Base-by-base conservation (phyloP, 1,140 invertebrate genomes). In the Pseudomyrmex gracilis region DNA sequence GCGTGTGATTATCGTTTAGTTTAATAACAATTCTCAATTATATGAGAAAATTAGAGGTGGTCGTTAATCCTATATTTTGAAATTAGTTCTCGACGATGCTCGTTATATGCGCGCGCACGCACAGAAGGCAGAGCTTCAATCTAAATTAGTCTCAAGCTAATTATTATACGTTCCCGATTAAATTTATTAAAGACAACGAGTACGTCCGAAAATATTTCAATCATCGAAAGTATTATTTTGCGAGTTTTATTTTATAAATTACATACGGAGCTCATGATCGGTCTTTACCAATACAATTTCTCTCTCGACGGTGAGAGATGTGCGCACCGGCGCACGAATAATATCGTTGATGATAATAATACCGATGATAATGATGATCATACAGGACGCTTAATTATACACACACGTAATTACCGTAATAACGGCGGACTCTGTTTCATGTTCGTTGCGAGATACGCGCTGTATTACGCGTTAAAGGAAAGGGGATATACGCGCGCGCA, bases 181-280 rank as follows among this genome's bases (percentile, higher is more conserved):
- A 34, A 86, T 89, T 86, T 88, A 86, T 89, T 88, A 86, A 89
- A 86, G 55, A 67, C 15, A 24, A 58, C 63, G 51, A 83, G 49
- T 67, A 76, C 57, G 55, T 58, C 63, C 55, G 58, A 63, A 85
- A 77, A 70, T 85, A 88, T 88, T 85, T 88, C 83, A 88, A 88
- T 88, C 83, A 71, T 49, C 78, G 17, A 12, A 67, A 58, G 34
- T 43, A 84, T 87, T 53, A 85, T 89, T 83, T 85, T 85, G 70
- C 61, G 78, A 86, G 71, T 88, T 34, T 34, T 89, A 89, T 88
- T 84, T 51, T 73, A 22, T 49, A 89, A 86, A 89, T 89, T 89
- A 88, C n/a, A 34, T 34, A 34, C 34, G 34, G 34, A 88, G 84
- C n/a, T 49, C 24, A 68, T 24, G 8, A 63, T 9, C 24, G 51